These are phyloP conservation scores for Eilema sororculum DNA, from an alignment of 2,888 invertebrate genomes.

Conservation along the genomic window DNA sequence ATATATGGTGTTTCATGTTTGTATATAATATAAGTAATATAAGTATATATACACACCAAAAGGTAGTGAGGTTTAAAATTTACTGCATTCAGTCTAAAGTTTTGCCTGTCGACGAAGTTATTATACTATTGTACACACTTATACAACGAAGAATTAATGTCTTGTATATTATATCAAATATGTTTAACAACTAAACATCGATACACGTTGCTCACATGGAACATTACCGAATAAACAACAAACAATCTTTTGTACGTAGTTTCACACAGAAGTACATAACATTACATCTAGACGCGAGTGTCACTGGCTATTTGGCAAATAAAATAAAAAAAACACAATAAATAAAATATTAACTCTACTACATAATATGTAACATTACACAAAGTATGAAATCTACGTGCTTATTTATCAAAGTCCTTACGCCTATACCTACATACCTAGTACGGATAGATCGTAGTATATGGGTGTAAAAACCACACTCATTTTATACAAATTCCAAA, in stretches of 20 bases:
- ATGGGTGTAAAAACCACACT: conserved; percentile 47
- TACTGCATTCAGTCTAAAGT: conserved; percentile 49
- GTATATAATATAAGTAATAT: too few relatives aligned
- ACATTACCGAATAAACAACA: conserved; percentile 37
- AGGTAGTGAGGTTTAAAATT: conserved; percentile 34
- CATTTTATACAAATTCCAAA: conserved; percentile 61
- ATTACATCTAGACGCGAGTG: conserved; percentile 31
- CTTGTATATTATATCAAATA: conserved; percentile 34
- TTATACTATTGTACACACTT: conserved; percentile 28
- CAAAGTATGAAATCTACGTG: conserved; percentile 69
- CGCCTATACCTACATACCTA: conserved; percentile 36
- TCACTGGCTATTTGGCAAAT: conserved; percentile 41
- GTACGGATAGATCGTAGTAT: conserved; percentile 44
- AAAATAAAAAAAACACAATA: conserved; percentile 54
- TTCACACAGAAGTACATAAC: conserved; percentile 33
- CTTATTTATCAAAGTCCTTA: conserved; percentile 62
- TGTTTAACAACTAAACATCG: conserved; percentile 49
- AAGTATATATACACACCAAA: conserved; percentile 33
- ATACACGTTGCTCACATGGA: conserved; percentile 36
- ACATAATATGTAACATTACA: conserved; percentile 60
- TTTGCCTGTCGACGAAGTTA: conserved; percentile 36
- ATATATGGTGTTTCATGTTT: conserved; percentile 20
- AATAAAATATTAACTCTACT: conserved; percentile 55
- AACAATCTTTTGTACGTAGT: conserved; percentile 47
- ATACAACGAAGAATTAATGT: conserved; percentile 28